Evolutionary conservation across 2,797 vertebrate species (phyloP), one percentile per base, ranked within the genome.

Genomic region (Sebastes hubbsi): DNA sequence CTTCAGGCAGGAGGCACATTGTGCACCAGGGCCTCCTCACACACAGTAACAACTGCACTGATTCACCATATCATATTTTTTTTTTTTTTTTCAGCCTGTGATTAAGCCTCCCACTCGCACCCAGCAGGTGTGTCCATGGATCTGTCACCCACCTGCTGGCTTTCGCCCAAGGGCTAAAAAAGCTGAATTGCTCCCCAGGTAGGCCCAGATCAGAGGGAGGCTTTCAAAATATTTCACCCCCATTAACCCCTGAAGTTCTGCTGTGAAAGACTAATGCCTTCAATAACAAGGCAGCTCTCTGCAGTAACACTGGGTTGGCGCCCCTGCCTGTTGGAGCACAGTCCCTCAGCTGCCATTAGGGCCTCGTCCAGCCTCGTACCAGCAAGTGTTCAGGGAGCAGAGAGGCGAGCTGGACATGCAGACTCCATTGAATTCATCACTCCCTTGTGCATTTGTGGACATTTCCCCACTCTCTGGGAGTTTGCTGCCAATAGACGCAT

Each of bases 91-190:
- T 70, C 32, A 66, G 63, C 30, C 64, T 54, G 64, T 87, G 85
- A 89, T 87, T 90, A 85, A 74, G 77, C 87, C 64, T 80, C 76
- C 75, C 27, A 55, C 80, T 70, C 55, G 77, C n/a, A 76, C 78
- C 29, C 88, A 83, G 90, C 82, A 87, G 86, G 87, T 75, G 75
- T 87, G 73, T 82, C 64, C 49, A 55, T 30, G 29, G 77, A 86
- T 81, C 77, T 85, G 62, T 87, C 80, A 87, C 71, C 77, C 80
- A 78, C 85, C 88, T 74, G 80, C 81, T 82, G 86, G 72, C 71
- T 67, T 66, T 66, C 64, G 87, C 85, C 79, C 61, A 54, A 52
- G 66, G 72, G 80, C 81, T 63, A 77, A 69, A 76, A 78, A 85
- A 56, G 30, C 56, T 25, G 65, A 76, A 75, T 74, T 76, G 68